Conservation (phyloP, 1,140 invertebrate species). For the Drosophila parvula region DNA sequence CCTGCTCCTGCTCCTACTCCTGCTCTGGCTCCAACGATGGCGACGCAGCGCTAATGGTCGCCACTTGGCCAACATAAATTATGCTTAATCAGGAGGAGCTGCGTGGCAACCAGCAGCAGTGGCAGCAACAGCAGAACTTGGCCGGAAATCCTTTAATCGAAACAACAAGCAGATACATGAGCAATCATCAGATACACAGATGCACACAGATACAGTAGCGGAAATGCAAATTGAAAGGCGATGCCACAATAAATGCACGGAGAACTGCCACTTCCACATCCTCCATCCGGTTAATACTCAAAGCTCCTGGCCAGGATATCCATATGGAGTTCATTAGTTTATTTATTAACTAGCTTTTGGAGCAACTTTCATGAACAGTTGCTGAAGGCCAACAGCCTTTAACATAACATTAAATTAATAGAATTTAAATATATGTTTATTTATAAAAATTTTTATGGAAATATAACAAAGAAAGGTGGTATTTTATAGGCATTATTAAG, state of each 20-base stretch:
- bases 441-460: too few species aligned
- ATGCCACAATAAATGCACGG: not conserved
- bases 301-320: not conserved
- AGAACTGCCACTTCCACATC: not conserved
- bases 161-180: constrained; percentile 50
- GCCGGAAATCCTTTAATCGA: constrained; percentile 60
- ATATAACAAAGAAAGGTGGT: too few species aligned
- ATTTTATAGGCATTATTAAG: too few species aligned
- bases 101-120: constrained; percentile 4
- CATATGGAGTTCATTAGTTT: not conserved
- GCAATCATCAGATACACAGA: constrained; percentile 23
- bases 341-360: too few species aligned
- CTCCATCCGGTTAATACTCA: not conserved
- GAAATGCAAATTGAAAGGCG: constrained; percentile 6
- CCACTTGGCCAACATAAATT: constrained; percentile 78
- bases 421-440: too few species aligned
- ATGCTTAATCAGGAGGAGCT: constrained; percentile 67
- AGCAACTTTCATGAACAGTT: not conserved
- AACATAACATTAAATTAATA: too few species aligned
- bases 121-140: not conserved
- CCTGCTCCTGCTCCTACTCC: constrained; percentile 16
- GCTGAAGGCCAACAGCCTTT: too few species aligned
- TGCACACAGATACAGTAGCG: not conserved
- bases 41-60: constrained; percentile 70
- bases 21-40: constrained; percentile 16